phyloP scores from a whole-genome alignment of 2,797 vertebrate species.

The Pterois miles region DNA sequence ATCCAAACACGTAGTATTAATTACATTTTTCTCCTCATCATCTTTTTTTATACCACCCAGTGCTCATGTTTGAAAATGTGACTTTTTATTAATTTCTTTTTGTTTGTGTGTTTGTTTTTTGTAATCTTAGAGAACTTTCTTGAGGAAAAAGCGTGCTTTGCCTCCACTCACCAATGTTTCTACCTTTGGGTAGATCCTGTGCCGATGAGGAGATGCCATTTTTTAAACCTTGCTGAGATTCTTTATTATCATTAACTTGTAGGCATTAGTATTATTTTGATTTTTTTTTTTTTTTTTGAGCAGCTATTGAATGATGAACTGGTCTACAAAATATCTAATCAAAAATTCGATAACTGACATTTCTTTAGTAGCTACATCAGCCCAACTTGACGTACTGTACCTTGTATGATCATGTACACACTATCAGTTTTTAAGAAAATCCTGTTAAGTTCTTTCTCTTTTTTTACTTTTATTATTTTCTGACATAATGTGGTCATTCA shows the following conservation, averaged over 20 bases:
- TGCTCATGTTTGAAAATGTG: constrained; percentile 63
- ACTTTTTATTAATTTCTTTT: constrained; percentile 43
- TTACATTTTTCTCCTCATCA: constrained; percentile 62
- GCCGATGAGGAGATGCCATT: constrained; percentile 65
- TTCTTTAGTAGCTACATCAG: constrained; percentile 47
- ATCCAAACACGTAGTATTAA: constrained; percentile 83
- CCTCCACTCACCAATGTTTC: constrained; percentile 44
- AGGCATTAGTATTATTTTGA: constrained; percentile 53
- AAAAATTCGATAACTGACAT: constrained; percentile 43
- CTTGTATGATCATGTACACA: constrained; percentile 69
- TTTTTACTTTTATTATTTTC: constrained; percentile 54
- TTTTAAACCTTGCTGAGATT: constrained; percentile 55
- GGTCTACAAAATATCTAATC: constrained; percentile 65
- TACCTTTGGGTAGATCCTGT: constrained; percentile 58
- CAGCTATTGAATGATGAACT: constrained; percentile 57
- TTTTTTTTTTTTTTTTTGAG: constrained; percentile 57
- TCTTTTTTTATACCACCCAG: constrained; percentile 75
- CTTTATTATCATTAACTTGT: constrained; percentile 61
- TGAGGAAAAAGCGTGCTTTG: constrained; percentile 28
- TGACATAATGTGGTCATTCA: constrained; percentile 72
- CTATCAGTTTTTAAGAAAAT: constrained; percentile 56
- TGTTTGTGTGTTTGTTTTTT: constrained; percentile 50
- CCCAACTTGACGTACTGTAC: constrained; percentile 66
- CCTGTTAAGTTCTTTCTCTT: constrained; percentile 34
- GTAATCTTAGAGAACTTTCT: constrained; percentile 58